Conservation (phyloP, 2,797 vertebrate species). For the Falco naumanni region DNA sequence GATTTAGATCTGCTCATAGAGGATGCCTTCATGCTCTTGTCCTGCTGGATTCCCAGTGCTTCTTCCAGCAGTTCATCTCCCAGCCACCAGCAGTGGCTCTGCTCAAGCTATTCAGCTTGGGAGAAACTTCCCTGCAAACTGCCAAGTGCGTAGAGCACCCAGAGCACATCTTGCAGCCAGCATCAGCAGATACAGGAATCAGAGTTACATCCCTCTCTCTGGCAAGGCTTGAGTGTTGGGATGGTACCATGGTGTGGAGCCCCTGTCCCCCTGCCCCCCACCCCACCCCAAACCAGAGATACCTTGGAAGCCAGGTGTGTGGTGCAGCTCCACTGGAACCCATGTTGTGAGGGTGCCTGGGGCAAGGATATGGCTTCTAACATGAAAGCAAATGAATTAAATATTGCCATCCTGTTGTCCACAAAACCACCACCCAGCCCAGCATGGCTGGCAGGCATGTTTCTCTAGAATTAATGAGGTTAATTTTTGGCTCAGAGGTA, state of each 20-base stretch:
- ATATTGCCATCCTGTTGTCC: neutral
- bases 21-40: neutral
- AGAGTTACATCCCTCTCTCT: neutral
- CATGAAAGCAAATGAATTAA: neutral
- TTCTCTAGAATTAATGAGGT: neutral
- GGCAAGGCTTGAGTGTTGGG: neutral
- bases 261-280: neutral
- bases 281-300: neutral
- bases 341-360: fast-evolving
- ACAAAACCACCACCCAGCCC: neutral
- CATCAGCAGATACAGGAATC: neutral
- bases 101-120: neutral
- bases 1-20: neutral
- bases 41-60: neutral
- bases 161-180: neutral
- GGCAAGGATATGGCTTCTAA: neutral
- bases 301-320: neutral
- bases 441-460: fast-evolving
- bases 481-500: neutral
- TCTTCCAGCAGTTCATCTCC: neutral
- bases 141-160: neutral
- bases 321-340: neutral
- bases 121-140: neutral
- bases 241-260: neutral
- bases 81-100: neutral